phyloP scores from a whole-genome alignment of 2,113 vertebrate genomes.

The Phylloscopus trochilus region DNA sequence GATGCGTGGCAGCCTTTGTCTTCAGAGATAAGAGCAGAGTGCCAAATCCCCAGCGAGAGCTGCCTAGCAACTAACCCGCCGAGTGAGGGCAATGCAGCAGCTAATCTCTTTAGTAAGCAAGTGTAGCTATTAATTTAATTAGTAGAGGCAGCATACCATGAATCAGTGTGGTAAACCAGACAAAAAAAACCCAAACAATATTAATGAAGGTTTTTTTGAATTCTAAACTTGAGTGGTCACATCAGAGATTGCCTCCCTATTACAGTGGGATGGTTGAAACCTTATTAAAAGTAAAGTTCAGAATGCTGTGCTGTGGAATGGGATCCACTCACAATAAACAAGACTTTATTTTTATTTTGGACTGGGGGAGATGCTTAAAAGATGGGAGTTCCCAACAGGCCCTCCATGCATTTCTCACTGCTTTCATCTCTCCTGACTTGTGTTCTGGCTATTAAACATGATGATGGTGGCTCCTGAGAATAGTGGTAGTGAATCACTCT shows the following conservation, averaged over 20 bases:
- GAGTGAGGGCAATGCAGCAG: constrained; percentile 42
- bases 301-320: not conserved
- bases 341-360: not conserved
- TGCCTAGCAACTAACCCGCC: constrained; percentile 70
- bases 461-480: not conserved
- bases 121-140: constrained; percentile 80
- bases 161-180: constrained; percentile 44
- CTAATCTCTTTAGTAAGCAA: constrained; percentile 74
- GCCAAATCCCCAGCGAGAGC: constrained; percentile 35
- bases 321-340: not conserved
- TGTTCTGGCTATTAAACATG: not conserved
- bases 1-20: not conserved
- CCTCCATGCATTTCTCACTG: not conserved
- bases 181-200: not conserved
- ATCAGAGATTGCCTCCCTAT: not conserved
- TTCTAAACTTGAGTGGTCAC: constrained; percentile 44
- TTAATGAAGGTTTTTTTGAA: constrained; percentile 59
- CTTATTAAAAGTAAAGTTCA: constrained; percentile 10
- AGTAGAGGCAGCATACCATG: constrained; percentile 68
- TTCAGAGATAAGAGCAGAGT: constrained; percentile 20
- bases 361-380: not conserved
- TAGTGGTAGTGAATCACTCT: not conserved
- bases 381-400: not conserved
- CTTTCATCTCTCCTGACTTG: not conserved
- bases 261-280: not conserved